Conservation (phyloP, 2,113 vertebrate genomes). For the Suricata suricatta region DNA sequence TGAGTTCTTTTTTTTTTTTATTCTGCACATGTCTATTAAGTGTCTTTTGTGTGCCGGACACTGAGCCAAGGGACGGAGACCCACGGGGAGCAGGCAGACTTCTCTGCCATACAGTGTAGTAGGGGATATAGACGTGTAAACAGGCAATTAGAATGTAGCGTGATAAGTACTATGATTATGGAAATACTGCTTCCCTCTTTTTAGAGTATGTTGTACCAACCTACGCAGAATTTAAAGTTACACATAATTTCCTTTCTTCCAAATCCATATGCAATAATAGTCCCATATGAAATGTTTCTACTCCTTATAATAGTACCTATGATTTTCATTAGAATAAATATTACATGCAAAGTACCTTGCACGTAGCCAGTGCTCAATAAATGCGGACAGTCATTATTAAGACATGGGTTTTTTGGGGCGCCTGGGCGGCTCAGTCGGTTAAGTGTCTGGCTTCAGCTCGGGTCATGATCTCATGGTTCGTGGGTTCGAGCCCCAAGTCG, state of each 20-base stretch:
- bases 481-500: too few species aligned
- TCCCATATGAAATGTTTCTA: slow-evolving; percentile 46
- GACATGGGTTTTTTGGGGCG: not conserved
- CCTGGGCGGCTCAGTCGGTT: too few species aligned
- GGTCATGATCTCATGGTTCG: too few species aligned
- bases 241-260: slow-evolving; percentile 58
- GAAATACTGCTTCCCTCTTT: slow-evolving; percentile 10
- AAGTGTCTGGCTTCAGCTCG: too few species aligned
- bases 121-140: slow-evolving; percentile 8
- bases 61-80: not conserved
- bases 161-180: slow-evolving; percentile 46
- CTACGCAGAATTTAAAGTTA: slow-evolving; percentile 50
- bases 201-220: slow-evolving; percentile 38
- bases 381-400: not conserved
- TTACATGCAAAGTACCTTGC: not conserved
- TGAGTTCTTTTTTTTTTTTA: not conserved
- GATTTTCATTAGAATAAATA: slow-evolving; percentile 51
- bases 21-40: not conserved
- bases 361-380: not conserved
- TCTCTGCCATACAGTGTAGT: not conserved
- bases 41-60: not conserved
- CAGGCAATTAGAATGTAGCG: not conserved
- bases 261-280: slow-evolving; percentile 51
- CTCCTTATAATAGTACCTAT: not conserved
- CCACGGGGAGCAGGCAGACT: not conserved